Conservation (phyloP, 2,113 vertebrate genomes). For the Platysternon megacephalum region DNA sequence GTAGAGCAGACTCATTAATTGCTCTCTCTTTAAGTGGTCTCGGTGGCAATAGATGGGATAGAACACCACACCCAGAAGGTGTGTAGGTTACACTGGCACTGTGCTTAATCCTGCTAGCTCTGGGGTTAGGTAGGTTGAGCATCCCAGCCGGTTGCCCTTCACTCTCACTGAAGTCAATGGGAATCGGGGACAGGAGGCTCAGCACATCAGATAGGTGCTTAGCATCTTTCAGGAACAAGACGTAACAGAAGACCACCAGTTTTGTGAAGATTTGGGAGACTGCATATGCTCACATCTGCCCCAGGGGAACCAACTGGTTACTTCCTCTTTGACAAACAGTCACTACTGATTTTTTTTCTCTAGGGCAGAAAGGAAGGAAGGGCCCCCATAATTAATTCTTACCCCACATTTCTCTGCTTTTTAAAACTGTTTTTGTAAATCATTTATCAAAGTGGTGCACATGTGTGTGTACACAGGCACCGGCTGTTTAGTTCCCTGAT, state of each 20-base stretch:
- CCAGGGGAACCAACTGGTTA: not conserved
- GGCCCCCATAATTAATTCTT: not conserved
- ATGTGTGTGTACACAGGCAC: not conserved
- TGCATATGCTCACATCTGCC: not conserved
- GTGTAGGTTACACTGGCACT: not conserved
- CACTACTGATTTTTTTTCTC: not conserved
- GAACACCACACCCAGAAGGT: too few species aligned
- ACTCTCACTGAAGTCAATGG: not conserved
- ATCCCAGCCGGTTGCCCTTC: not conserved
- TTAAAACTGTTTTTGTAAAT: not conserved
- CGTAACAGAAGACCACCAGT: not conserved
- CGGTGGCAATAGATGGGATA: too few species aligned
- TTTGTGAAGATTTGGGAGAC: not conserved
- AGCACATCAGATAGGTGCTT: not conserved
- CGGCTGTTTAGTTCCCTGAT: not conserved
- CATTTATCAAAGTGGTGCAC: not conserved
- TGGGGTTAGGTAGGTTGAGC: not conserved
- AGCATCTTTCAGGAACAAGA: not conserved
- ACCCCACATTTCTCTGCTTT: not conserved
- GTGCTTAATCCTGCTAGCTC: not conserved
- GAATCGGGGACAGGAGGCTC: not conserved
- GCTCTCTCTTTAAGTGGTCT: too few species aligned
- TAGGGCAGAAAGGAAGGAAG: not conserved
- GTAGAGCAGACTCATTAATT: too few species aligned
- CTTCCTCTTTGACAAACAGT: not conserved